Conservation (phyloP, 2,113 vertebrate species). For the Burhinus bistriatus region DNA sequence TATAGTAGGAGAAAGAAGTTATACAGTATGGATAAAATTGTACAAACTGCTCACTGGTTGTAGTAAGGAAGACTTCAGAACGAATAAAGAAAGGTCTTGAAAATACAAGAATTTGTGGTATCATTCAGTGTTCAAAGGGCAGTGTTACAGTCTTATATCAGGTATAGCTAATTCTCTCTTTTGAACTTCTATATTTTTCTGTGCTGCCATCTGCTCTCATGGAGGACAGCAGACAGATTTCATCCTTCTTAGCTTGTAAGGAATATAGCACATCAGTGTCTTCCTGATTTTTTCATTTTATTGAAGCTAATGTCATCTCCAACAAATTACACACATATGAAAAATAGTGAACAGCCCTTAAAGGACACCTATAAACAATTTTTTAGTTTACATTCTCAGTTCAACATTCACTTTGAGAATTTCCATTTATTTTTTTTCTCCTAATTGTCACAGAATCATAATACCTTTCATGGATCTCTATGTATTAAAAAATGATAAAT, state of each 20-base stretch:
- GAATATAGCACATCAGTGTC: not conserved
- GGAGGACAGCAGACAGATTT: not conserved
- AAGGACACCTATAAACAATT: not conserved
- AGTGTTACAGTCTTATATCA: not conserved
- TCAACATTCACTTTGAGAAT: not conserved
- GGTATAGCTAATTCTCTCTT: not conserved
- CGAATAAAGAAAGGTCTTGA: not conserved
- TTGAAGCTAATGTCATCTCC: not conserved
- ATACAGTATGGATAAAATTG: not conserved
- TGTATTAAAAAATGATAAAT: slow-evolving; percentile 41
- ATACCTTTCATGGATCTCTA: not conserved
- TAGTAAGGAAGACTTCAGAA: not conserved
- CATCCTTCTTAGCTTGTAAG: not conserved
- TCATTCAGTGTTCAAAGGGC: not conserved
- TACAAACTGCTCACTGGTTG: not conserved
- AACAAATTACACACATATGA: not conserved
- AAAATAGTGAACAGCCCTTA: not conserved
- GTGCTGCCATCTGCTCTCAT: not conserved
- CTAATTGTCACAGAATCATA: not conserved
- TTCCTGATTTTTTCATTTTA: not conserved
- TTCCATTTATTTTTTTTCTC: not conserved
- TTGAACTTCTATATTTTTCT: not conserved
- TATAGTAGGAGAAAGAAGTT: not conserved
- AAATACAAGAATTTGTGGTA: not conserved
- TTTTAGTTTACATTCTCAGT: slow-evolving; percentile 6